A percentile compares a stretch with the other conserved stretches of the same genome.
These are phyloP conservation scores for Cynocephalus volans DNA, from an alignment of 2,113 vertebrate genomes.

Conservation along the genomic window DNA sequence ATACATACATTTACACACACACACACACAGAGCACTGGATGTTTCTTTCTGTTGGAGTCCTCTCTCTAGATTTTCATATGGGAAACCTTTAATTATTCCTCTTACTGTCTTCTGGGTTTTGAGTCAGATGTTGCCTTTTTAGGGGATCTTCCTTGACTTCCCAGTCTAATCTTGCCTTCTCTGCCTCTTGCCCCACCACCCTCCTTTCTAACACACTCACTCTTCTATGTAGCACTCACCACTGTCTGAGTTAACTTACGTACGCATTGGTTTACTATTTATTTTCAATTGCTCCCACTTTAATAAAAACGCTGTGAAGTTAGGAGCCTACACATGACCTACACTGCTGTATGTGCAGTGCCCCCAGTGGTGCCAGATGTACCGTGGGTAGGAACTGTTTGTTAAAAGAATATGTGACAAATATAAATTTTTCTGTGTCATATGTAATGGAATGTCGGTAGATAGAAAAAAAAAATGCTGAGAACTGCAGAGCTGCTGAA, in stretches of 20 bases:
- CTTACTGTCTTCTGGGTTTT: neutral
- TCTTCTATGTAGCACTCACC: neutral
- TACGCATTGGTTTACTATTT: neutral
- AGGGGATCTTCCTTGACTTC: neutral
- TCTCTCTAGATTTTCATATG: neutral
- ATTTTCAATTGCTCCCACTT: neutral
- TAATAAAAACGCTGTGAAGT: neutral
- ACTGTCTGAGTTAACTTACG: neutral
- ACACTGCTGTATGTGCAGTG: accelerated
- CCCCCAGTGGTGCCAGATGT: too few relatives aligned
- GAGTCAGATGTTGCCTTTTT: neutral
- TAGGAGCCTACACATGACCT: neutral
- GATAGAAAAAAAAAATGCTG: neutral
- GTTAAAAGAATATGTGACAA: neutral
- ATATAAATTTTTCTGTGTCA: neutral
- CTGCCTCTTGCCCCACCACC: neutral
- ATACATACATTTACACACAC: neutral
- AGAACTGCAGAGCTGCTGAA: neutral
- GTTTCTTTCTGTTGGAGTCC: neutral
- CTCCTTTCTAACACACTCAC: neutral
- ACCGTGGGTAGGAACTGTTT: neutral
- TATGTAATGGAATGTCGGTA: neutral
- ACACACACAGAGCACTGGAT: neutral
- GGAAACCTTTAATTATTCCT: slow-evolving; percentile 7
- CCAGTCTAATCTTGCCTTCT: neutral